These are phyloP conservation scores for Mormyrus iriodes DNA, from an alignment of 2,113 vertebrate genomes.

Conservation along the genomic window DNA sequence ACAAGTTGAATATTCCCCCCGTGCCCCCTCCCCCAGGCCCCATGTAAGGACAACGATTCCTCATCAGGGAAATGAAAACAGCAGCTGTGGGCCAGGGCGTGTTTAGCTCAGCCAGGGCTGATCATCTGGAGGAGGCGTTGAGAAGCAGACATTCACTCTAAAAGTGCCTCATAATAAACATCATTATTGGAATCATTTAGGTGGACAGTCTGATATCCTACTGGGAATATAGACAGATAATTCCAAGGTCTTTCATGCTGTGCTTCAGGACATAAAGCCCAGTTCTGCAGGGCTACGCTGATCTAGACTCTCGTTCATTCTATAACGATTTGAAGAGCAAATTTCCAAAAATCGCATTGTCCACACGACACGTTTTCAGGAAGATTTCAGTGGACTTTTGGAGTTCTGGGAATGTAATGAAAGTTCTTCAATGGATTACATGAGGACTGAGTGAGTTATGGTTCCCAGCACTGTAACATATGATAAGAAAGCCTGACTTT, in stretches of 20 bases:
- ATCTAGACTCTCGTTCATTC: not conserved
- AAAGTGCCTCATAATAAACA: not conserved
- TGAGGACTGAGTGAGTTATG: not conserved
- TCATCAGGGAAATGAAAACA: conserved; percentile 32
- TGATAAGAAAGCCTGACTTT: not conserved
- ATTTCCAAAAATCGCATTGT: not conserved
- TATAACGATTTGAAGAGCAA: not conserved
- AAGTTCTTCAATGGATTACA: not conserved
- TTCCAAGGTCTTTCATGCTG: not conserved
- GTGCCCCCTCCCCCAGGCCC: not conserved
- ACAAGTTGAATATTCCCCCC: not conserved
- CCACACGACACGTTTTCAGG: not conserved
- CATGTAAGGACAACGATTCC: conserved; percentile 19
- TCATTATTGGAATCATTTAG: not conserved
- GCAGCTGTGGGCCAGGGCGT: conserved; percentile 23
- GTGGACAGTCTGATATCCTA: not conserved
- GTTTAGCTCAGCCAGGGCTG: not conserved
- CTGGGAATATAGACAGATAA: not conserved
- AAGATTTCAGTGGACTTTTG: not conserved
- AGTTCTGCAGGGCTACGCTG: not conserved
- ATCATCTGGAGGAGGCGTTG: not conserved
- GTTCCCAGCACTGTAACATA: not conserved
- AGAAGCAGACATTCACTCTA: not conserved
- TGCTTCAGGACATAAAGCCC: not conserved
- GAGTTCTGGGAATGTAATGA: not conserved